These are phyloP conservation scores for Sphenodon punctatus DNA, from an alignment of 2,797 vertebrate species.

Conservation along the genomic window DNA sequence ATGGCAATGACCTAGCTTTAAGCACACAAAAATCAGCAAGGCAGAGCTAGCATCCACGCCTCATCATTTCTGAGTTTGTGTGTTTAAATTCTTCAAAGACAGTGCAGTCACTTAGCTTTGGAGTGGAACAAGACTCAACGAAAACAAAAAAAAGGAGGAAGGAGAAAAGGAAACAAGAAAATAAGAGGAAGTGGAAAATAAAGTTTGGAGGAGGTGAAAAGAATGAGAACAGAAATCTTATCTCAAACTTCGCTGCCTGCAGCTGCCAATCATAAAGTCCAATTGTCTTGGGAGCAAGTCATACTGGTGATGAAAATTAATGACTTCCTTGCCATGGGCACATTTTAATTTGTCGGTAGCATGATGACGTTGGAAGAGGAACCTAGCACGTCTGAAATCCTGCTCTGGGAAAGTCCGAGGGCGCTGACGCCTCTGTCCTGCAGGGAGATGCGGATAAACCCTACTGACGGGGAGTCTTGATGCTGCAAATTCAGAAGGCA, in stretches of 20 bases:
- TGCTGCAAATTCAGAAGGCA: neutral
- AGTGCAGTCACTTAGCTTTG: neutral
- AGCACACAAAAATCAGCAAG: fast-evolving
- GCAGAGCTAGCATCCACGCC: too few relatives aligned
- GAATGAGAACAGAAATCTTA: neutral
- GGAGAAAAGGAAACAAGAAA: too few relatives aligned
- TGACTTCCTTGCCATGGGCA: neutral
- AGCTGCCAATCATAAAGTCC: neutral
- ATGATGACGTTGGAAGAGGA: slow-evolving; percentile 2
- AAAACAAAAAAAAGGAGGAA: neutral
- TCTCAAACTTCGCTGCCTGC: neutral
- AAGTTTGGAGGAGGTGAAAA: neutral
- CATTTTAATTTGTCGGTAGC: neutral
- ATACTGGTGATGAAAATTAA: neutral
- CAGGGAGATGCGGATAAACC: neutral
- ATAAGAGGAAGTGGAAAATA: neutral
- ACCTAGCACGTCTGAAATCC: neutral
- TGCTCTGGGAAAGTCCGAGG: neutral
- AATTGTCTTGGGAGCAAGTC: neutral
- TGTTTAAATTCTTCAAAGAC: neutral
- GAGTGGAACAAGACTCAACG: neutral
- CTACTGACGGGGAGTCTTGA: neutral
- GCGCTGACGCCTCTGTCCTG: neutral
- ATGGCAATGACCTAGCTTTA: neutral
- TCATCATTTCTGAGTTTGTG: neutral